Base-by-base conservation (phyloP, 2,888 invertebrate species). In the Melinaea marsaeus region DNA sequence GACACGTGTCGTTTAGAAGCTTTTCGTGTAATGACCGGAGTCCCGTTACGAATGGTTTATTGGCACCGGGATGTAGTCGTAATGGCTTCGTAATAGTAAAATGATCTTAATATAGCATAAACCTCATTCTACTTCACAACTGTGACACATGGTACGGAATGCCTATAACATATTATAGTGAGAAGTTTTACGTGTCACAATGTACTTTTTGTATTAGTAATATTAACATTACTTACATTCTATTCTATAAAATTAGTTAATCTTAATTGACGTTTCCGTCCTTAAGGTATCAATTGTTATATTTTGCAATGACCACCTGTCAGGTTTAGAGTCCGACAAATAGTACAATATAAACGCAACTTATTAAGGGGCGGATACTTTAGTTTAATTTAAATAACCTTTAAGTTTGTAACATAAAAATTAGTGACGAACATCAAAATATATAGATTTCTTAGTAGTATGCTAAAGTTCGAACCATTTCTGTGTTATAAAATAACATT, bases 41-140 rank as follows among this genome's bases (percentile, higher is more conserved):
- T 76, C 73, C 72, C 71, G 75, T 78, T 77, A 81, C 80, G 76
- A 75, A 73, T 75, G 69, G 79, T 86, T 88, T 86, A 88, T 80
- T 82, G 79, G 74, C 75, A 70, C 73, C 85, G 78, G 82, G 80
- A 84, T 85, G 86, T 85, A 84, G 81, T 77, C 78, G 83, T 84
- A 84, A 85, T 82, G 85, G 81, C 86, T 82, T 77, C 78, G 83
- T 84, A 84, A 85, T 82, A 86, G 82, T 86, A 85, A 87, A 86
- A 84, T 84, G 79, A 87, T 84, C 81, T 79, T 86, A 85, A 82
- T 85, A 82, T 74, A 80, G 77, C 82, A 81, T 86, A 83, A 85
- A 84, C 63, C 64, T 66, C 73, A 75, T 75, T 76, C 71, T 73
- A 75, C 67, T 70, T 69, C 51, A 66, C 59, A 65, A 63, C 64